Percentiles rank a stretch among this genome's conserved stretches.
Evolutionary conservation across 30 jellyfish, hydroid and myxozoan genomes (phyloP).

Genomic region (Haliclystus octoradiatus): DNA sequence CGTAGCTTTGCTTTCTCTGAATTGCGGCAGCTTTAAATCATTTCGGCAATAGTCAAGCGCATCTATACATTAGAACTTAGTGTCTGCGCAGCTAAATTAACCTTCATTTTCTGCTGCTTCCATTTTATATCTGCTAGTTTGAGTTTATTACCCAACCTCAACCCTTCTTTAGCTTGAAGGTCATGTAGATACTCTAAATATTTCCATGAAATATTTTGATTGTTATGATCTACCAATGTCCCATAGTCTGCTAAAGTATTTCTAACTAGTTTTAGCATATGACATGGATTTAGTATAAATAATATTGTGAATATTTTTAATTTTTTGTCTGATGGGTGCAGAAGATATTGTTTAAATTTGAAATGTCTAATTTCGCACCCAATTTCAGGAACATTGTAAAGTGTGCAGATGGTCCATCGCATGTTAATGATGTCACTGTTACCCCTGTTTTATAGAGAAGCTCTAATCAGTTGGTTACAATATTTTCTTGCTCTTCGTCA

Average conservation of each 20-base stretch:
- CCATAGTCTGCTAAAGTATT: constrained; percentile 40
- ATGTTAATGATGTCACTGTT: constrained; percentile 12
- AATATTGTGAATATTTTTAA: background rate
- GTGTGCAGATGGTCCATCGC: constrained; percentile 36
- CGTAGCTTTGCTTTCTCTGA: constrained; percentile 15
- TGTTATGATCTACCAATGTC: constrained; percentile 2
- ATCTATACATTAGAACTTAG: background rate
- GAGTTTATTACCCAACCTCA: constrained; percentile 18
- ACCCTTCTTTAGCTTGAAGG: constrained; percentile 24
- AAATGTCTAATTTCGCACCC: constrained; percentile 15
- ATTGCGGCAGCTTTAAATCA: constrained; percentile 19
- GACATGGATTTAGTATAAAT: constrained; percentile 22
- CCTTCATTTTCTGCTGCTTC: constrained; percentile 41
- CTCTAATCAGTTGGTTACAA: background rate
- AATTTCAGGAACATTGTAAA: constrained; percentile 4
- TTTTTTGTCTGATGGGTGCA: background rate
- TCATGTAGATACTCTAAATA: constrained; percentile 11
- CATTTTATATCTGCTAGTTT: constrained; percentile 1
- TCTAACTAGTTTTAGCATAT: constrained; percentile 31
- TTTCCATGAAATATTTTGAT: constrained; percentile 5
- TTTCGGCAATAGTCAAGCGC: constrained; percentile 15
- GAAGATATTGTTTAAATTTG: background rate
- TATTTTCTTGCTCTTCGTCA: background rate
- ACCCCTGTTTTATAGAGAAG: background rate
- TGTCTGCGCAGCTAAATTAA: background rate